Evolutionary conservation across 2,888 invertebrate species (phyloP).

Genomic region (Ariolimax columbianus): DNA sequence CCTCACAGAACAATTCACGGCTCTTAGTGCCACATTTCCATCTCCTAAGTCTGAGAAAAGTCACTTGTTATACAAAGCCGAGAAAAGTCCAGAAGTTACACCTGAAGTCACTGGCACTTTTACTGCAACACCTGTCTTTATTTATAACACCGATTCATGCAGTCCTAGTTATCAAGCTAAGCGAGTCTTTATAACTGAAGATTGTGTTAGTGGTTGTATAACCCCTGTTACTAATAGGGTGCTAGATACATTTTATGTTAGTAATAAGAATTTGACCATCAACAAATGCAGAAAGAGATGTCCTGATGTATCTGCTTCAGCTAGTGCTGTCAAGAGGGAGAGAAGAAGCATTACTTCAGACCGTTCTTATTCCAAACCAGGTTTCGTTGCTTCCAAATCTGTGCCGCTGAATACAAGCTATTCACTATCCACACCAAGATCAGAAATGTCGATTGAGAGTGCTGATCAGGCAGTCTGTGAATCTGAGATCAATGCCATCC

Average conservation of each 20-base stretch:
- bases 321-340: slow-evolving; percentile 27
- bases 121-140: slow-evolving; percentile 52
- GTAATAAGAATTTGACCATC: not conserved
- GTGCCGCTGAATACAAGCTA: not conserved
- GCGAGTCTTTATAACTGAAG: slow-evolving; percentile 11
- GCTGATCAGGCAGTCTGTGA: slow-evolving; percentile 45
- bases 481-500: slow-evolving; percentile 43
- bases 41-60: not conserved
- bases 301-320: slow-evolving; percentile 30
- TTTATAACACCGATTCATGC: not conserved
- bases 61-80: not conserved
- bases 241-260: not conserved
- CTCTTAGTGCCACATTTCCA: slow-evolving; percentile 28
- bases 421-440: slow-evolving; percentile 20
- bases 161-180: slow-evolving; percentile 14
- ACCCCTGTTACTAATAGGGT: not conserved
- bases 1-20: slow-evolving; percentile 26
- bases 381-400: not conserved
- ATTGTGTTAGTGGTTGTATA: not conserved
- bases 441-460: slow-evolving; percentile 51
- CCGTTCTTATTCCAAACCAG: not conserved
- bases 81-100: not conserved
- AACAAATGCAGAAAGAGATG: slow-evolving; percentile 36
- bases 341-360: slow-evolving; percentile 19
- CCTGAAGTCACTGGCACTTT: slow-evolving; percentile 24